Evolutionary conservation across 2,888 invertebrate genomes (phyloP).

Genomic region (Cheilosia urbana): DNA sequence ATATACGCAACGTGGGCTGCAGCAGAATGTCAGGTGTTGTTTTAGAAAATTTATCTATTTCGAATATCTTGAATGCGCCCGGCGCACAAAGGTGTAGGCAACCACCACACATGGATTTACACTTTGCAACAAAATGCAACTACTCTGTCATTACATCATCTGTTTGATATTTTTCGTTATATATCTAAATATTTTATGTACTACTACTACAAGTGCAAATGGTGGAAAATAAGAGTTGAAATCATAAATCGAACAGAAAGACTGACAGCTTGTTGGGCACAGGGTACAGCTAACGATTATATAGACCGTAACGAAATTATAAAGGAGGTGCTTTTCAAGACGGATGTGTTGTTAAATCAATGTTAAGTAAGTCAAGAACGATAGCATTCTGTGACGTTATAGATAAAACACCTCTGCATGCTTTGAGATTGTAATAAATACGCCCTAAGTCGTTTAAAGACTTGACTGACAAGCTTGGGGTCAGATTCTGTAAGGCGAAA

Average conservation of each 20-base stretch:
- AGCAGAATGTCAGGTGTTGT: slow-evolving; percentile 70
- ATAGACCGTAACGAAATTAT: too few species aligned
- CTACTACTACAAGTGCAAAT: background rate
- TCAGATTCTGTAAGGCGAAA: too few species aligned
- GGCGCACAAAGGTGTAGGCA: slow-evolving; percentile 64
- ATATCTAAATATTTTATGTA: background rate
- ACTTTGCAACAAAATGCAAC: slow-evolving; percentile 43
- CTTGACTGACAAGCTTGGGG: too few species aligned
- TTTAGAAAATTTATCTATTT: slow-evolving; percentile 67
- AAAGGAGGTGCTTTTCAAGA: too few species aligned
- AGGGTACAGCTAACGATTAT: too few species aligned
- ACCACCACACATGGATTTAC: slow-evolving; percentile 34
- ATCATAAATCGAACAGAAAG: background rate
- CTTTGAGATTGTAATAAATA: too few species aligned
- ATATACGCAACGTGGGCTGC: slow-evolving; percentile 55
- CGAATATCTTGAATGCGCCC: slow-evolving; percentile 52
- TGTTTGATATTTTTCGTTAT: slow-evolving; percentile 22
- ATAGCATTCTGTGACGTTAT: too few species aligned
- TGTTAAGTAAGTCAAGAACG: too few species aligned
- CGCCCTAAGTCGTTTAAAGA: too few species aligned
- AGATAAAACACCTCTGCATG: too few species aligned
- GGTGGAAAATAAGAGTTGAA: slow-evolving; percentile 19
- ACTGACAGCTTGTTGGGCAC: background rate
- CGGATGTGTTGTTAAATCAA: too few species aligned
- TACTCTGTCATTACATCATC: slow-evolving; percentile 64